phyloP scores from a whole-genome alignment of 2,888 invertebrate species.

The Drosophila emarginata region DNA sequence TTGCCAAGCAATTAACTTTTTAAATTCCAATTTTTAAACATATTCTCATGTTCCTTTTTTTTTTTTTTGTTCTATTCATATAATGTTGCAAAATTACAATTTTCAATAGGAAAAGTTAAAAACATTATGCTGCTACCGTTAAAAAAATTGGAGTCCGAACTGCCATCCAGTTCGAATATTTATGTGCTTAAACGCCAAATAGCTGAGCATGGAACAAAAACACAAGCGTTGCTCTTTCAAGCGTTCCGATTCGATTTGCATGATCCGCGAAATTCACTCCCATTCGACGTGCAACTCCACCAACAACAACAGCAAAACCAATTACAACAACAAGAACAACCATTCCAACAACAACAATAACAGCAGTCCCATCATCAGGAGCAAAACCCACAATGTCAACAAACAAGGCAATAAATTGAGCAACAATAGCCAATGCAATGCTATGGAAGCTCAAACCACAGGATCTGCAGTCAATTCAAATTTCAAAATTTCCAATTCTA shows the following conservation, averaged over 20 bases:
- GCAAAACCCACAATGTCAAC: not conserved
- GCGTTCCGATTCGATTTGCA: constrained; percentile 46
- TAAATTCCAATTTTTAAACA: not conserved
- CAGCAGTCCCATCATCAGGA: not conserved
- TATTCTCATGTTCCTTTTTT: too few species aligned
- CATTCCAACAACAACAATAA: not conserved
- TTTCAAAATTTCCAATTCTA: not conserved
- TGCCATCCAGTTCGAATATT: constrained; percentile 19
- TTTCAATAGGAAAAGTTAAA: not conserved
- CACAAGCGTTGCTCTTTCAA: constrained; percentile 48
- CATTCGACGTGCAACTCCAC: not conserved
- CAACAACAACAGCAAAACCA: not conserved
- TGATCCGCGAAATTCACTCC: constrained; percentile 6
- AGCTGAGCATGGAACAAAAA: constrained; percentile 53
- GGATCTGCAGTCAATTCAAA: not conserved
- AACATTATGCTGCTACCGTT: constrained; percentile 53
- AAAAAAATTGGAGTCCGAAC: constrained; percentile 21
- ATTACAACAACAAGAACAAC: too few species aligned
- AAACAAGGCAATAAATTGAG: not conserved
- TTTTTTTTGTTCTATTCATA: constrained; percentile 12
- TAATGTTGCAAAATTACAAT: constrained; percentile 53
- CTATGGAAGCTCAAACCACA: not conserved
- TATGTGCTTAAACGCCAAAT: constrained; percentile 49
- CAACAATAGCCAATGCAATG: not conserved
- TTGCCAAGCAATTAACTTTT: not conserved